These are phyloP conservation scores for Cranoglanis bouderius DNA, from an alignment of 2,113 vertebrate species.

Conservation along the genomic window DNA sequence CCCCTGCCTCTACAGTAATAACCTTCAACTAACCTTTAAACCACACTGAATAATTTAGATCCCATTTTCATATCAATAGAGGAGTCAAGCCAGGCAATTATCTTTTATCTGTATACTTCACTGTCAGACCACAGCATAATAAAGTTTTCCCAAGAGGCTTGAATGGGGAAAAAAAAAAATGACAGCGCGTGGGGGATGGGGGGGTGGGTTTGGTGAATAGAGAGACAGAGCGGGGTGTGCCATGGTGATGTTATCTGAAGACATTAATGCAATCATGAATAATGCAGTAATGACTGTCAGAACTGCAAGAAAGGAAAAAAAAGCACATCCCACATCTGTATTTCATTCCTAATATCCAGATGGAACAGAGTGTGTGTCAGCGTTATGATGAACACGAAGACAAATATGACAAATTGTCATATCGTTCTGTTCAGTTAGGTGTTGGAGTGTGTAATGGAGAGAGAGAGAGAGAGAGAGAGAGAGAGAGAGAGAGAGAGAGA, in stretches of 20 bases:
- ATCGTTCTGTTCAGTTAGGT: slow-evolving; percentile 71
- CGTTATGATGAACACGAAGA: slow-evolving; percentile 66
- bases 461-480: background rate
- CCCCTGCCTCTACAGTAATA: slow-evolving; percentile 78
- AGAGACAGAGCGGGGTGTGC: slow-evolving; percentile 65
- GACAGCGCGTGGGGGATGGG: slow-evolving; percentile 57
- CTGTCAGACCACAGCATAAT: slow-evolving; percentile 90
- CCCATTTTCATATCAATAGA: slow-evolving; percentile 96
- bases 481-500: background rate
- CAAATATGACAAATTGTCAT: slow-evolving; percentile 81
- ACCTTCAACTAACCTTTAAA: slow-evolving; percentile 99
- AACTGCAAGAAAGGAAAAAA: slow-evolving; percentile 67
- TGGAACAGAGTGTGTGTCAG: slow-evolving; percentile 53
- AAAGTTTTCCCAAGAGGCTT: slow-evolving; percentile 80
- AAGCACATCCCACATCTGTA: slow-evolving; percentile 68
- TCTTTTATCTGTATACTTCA: slow-evolving; percentile 94
- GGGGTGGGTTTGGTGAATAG: slow-evolving; percentile 12
- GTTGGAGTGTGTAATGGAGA: slow-evolving; percentile 28
- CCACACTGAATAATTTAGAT: slow-evolving; percentile 87
- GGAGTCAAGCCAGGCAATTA: slow-evolving; percentile 97
- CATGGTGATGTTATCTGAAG: slow-evolving; percentile 78
- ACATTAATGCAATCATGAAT: slow-evolving; percentile 85
- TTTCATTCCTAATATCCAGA: slow-evolving; percentile 61
- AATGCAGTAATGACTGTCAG: slow-evolving; percentile 87
- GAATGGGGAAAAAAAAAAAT: slow-evolving; percentile 16